Evolutionary conservation across 1,140 invertebrate genomes (phyloP).

Genomic region (Sinella curviseta): DNA sequence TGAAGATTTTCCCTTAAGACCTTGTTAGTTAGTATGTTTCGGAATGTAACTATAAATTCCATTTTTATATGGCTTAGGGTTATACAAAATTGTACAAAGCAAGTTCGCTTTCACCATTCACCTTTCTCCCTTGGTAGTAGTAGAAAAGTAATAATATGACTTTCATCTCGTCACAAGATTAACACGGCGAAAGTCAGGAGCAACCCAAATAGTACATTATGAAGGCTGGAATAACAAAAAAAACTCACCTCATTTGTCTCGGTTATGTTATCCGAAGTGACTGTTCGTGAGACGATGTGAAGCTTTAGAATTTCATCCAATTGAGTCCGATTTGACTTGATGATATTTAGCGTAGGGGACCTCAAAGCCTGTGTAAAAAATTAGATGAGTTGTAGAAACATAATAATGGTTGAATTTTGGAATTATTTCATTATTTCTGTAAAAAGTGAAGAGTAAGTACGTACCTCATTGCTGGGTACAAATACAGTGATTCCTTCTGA

Average conservation of each 20-base stretch:
- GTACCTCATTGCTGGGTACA: conserved; percentile 82
- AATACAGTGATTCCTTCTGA: conserved; percentile 69
- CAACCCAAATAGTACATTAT: no score
- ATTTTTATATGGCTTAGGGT: no score
- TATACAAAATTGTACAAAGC: no score
- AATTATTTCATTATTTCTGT: not conserved
- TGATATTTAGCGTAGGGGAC: conserved; percentile 63
- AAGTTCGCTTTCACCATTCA: no score
- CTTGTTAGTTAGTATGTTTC: no score
- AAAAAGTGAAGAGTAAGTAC: no score
- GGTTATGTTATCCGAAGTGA: conserved; percentile 74
- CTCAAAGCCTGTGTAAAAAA: conserved; percentile 33
- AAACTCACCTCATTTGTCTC: conserved; percentile 67
- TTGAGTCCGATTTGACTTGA: conserved; percentile 65
- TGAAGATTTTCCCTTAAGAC: no score
- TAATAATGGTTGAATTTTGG: not conserved
- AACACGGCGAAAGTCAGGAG: not conserved
- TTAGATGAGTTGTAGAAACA: not conserved
- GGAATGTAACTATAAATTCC: no score
- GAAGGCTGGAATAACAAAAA: not conserved
- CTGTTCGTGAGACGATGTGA: conserved; percentile 71
- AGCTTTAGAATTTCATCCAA: conserved; percentile 75
- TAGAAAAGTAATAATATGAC: no score
- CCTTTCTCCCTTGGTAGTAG: no score
- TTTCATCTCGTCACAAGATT: not conserved